Evolutionary conservation across 2,113 vertebrate genomes (phyloP).

Genomic region (Tympanuchus pallidicinctus): DNA sequence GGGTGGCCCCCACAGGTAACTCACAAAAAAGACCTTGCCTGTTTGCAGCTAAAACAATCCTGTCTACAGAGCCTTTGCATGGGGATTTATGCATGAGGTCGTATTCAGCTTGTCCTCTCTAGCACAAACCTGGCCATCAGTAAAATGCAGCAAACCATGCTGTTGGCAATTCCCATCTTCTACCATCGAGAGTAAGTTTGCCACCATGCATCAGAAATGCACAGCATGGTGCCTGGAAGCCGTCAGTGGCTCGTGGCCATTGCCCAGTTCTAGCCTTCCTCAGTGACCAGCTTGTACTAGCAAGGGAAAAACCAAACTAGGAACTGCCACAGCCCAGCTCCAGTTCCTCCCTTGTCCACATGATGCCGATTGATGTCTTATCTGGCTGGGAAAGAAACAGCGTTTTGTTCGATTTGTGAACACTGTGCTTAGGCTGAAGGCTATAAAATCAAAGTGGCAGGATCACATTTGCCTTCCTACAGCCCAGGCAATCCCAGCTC

Average conservation of each 20-base stretch:
- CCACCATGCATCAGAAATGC: neutral
- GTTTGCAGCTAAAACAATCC: neutral
- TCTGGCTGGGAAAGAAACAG: neutral
- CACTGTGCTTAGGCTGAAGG: neutral
- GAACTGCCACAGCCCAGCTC: neutral
- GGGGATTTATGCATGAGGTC: neutral
- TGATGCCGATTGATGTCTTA: neutral
- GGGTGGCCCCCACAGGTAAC: neutral
- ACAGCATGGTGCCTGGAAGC: neutral
- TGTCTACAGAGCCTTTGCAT: neutral
- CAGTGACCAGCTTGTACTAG: neutral
- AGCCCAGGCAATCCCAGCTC: neutral
- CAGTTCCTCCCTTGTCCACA: neutral
- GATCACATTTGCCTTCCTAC: neutral
- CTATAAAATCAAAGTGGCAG: neutral
- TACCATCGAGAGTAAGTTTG: neutral
- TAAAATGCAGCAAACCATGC: neutral
- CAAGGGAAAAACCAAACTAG: neutral
- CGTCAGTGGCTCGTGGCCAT: fast-evolving
- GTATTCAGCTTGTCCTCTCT: neutral
- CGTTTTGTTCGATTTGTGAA: neutral
- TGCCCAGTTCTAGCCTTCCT: neutral
- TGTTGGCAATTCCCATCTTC: neutral
- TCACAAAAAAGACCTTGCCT: neutral
- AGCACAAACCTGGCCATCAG: neutral